These are phyloP conservation scores for Caenorhabditis latens DNA, from an alignment of 1,140 invertebrate species.

Conservation along the genomic window DNA sequence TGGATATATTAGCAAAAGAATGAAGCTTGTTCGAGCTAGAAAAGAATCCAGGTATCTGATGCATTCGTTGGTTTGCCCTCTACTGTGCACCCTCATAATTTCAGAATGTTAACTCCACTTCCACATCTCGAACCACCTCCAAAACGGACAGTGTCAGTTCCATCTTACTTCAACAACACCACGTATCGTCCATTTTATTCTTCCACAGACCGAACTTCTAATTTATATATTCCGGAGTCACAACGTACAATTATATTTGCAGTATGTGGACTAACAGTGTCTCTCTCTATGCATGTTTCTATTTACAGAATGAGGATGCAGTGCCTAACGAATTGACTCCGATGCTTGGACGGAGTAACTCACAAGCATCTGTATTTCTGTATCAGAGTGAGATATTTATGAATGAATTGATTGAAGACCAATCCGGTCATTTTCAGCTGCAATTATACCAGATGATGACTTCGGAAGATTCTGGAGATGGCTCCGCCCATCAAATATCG, in stretches of 20 bases:
- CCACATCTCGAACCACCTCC: conserved; percentile 32
- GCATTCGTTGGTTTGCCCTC: neutral
- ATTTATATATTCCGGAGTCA: conserved; percentile 62
- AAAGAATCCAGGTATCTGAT: conserved; percentile 58
- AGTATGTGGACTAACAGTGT: neutral
- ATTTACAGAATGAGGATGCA: conserved; percentile 42
- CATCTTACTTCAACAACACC: conserved; percentile 60
- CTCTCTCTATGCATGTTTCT: neutral
- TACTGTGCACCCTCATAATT: neutral
- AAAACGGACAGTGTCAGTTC: conserved; percentile 49
- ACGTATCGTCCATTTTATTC: conserved; percentile 69
- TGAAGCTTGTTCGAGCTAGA: conserved; percentile 62
- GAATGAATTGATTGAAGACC: neutral
- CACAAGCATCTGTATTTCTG: conserved; percentile 48
- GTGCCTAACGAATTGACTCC: conserved; percentile 48
- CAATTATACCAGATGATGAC: conserved; percentile 10
- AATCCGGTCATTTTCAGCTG: conserved; percentile 9
- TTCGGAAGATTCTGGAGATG: conserved; percentile 39
- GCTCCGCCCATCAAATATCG: conserved; percentile 81
- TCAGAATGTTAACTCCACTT: conserved; percentile 44
- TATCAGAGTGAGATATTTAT: conserved; percentile 44
- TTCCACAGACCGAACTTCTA: conserved; percentile 62
- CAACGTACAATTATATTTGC: conserved; percentile 39
- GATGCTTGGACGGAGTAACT: conserved; percentile 35
- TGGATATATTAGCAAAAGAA: conserved; percentile 69